These are phyloP conservation scores for Chiroxiphia lanceolata DNA, from an alignment of 2,797 vertebrate species.

Conservation along the genomic window DNA sequence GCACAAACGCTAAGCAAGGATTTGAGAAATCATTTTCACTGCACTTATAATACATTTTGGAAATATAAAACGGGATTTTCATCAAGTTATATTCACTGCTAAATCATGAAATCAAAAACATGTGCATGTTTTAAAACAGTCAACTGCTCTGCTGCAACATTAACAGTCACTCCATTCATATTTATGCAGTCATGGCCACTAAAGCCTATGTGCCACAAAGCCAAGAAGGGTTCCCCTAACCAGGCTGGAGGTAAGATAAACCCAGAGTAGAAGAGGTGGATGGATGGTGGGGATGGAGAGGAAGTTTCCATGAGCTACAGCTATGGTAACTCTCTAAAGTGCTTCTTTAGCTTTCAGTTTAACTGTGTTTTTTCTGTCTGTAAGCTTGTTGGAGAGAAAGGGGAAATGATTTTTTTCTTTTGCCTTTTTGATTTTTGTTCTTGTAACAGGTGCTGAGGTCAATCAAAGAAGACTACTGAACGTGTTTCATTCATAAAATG, in stretches of 20 bases:
- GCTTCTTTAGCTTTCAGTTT: not conserved
- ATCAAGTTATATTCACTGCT: not conserved
- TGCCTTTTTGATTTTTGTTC: not conserved
- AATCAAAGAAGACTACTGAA: not conserved
- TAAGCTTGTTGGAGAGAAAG: not conserved
- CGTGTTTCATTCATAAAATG: accelerated
- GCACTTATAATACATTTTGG: not conserved
- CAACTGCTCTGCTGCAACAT: not conserved
- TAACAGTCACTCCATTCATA: not conserved
- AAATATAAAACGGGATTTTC: not conserved
- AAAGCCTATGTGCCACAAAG: not conserved
- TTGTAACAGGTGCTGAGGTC: not conserved
- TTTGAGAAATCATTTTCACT: not conserved
- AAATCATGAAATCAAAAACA: not conserved
- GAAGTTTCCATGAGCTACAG: not conserved
- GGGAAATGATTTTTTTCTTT: not conserved
- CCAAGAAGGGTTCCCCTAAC: not conserved
- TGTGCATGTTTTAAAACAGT: not conserved
- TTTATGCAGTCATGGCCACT: not conserved
- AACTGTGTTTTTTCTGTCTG: not conserved
- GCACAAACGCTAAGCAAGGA: not conserved
- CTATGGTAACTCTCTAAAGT: not conserved
- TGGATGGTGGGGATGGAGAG: not conserved
- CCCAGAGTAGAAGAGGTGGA: not conserved
- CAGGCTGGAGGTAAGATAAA: not conserved